Evolutionary conservation across 2,797 vertebrate genomes (phyloP).

Genomic region (Trachurus trachurus): DNA sequence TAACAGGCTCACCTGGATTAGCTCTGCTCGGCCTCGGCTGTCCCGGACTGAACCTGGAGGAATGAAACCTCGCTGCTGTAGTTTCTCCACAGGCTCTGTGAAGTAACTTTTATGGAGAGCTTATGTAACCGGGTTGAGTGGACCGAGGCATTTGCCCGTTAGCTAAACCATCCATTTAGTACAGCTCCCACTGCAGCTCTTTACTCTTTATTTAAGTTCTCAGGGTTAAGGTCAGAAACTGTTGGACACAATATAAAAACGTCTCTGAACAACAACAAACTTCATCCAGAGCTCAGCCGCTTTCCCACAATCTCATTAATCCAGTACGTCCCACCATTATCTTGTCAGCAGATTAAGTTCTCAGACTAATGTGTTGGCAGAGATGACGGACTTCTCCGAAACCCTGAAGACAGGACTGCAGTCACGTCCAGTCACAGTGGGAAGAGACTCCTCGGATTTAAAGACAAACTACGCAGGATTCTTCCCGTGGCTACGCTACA

Average conservation of each 20-base stretch:
- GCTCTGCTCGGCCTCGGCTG: constrained; percentile 3
- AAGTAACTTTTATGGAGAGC: constrained; percentile 30
- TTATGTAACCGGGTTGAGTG: constrained; percentile 42
- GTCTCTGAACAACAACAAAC: too few relatives aligned
- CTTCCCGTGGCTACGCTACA: too few relatives aligned
- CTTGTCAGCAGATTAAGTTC: not conserved
- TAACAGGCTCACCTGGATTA: constrained; percentile 11
- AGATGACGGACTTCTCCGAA: too few relatives aligned
- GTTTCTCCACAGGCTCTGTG: constrained; percentile 21
- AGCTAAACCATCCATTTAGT: constrained; percentile 39
- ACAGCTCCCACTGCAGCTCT: not conserved
- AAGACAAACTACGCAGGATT: too few relatives aligned
- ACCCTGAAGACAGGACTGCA: not conserved
- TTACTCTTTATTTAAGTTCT: not conserved
- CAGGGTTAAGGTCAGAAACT: not conserved
- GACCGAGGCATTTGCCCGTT: constrained; percentile 15
- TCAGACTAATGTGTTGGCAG: not conserved
- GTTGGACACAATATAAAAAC: not conserved
- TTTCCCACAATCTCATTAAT: not conserved
- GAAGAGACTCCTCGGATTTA: not conserved
- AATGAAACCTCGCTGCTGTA: constrained; percentile 19
- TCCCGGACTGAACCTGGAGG: constrained; percentile 28
- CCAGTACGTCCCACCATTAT: not conserved
- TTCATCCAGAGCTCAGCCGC: too few relatives aligned
- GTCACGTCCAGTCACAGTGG: not conserved